phyloP scores from a whole-genome alignment of 2,888 invertebrate species.

The Dyspetes luteomarginatus region DNA sequence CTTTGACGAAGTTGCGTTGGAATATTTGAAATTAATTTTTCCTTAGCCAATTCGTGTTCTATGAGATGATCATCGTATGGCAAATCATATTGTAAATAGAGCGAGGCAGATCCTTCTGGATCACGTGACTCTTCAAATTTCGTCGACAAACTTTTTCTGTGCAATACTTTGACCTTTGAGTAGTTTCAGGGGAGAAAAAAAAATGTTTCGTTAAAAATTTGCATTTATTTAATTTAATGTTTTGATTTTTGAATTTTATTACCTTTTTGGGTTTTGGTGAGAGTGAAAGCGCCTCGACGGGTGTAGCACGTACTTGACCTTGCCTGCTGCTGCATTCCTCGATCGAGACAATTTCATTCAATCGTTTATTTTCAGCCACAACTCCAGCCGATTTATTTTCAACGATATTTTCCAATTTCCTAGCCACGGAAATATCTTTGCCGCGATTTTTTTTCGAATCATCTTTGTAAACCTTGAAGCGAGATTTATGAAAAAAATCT shows the following conservation, averaged over 20 bases:
- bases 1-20: slow-evolving; percentile 65
- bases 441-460: no score
- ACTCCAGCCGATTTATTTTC: neutral
- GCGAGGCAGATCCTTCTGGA: neutral
- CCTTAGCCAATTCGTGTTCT: slow-evolving; percentile 65
- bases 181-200: neutral
- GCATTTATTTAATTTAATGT: neutral
- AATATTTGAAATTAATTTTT: slow-evolving; percentile 48
- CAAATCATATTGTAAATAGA: neutral
- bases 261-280: slow-evolving; percentile 21
- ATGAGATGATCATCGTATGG: slow-evolving; percentile 66
- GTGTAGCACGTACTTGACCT: slow-evolving; percentile 1
- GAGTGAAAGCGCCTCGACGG: neutral
- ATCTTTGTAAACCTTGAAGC: slow-evolving; percentile 47
- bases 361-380: slow-evolving; percentile 16
- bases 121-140: neutral
- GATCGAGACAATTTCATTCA: neutral
- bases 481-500: slow-evolving; percentile 39
- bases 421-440: no score
- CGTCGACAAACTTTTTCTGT: slow-evolving; percentile 9
- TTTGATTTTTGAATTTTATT: slow-evolving; percentile 14
- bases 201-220: neutral
- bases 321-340: slow-evolving; percentile 1
- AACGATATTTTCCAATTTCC: neutral
- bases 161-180: slow-evolving; percentile 43